Evolutionary conservation across 2,113 vertebrate genomes (phyloP).

Genomic region (Vulpes ferrilata): DNA sequence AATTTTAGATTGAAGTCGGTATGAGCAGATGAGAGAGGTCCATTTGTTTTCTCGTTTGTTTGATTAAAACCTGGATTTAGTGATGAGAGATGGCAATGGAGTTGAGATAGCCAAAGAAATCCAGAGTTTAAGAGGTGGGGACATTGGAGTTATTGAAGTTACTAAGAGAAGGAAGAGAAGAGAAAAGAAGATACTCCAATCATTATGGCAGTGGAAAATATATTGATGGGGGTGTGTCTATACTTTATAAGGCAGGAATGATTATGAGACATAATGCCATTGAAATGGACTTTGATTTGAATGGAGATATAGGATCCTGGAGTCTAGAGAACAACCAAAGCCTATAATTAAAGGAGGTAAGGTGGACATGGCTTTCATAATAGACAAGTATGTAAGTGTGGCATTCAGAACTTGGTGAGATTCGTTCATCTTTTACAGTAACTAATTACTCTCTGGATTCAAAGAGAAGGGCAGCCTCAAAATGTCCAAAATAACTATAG

Average conservation of each 20-base stretch:
- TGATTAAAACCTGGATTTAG: background rate
- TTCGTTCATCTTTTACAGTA: background rate
- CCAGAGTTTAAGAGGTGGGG: background rate
- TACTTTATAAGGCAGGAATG: background rate
- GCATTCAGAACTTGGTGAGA: background rate
- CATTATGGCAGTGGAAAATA: background rate
- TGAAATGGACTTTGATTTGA: background rate
- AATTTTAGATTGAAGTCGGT: background rate
- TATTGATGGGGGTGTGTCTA: background rate
- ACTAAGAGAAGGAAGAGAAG: background rate
- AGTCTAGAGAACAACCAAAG: background rate
- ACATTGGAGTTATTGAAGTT: no score
- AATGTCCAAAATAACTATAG: background rate
- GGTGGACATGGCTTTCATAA: background rate
- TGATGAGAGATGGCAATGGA: background rate
- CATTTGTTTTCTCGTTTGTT: background rate
- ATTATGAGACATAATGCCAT: background rate
- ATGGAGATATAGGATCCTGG: background rate
- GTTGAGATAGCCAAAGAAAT: background rate
- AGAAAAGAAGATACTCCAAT: background rate
- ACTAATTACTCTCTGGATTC: background rate
- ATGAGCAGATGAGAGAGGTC: background rate
- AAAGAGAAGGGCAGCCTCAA: background rate
- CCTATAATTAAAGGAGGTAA: background rate
- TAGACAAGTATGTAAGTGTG: background rate